These are phyloP conservation scores for Paraescarpia echinospica DNA, from an alignment of 1,140 invertebrate genomes.

Conservation along the genomic window DNA sequence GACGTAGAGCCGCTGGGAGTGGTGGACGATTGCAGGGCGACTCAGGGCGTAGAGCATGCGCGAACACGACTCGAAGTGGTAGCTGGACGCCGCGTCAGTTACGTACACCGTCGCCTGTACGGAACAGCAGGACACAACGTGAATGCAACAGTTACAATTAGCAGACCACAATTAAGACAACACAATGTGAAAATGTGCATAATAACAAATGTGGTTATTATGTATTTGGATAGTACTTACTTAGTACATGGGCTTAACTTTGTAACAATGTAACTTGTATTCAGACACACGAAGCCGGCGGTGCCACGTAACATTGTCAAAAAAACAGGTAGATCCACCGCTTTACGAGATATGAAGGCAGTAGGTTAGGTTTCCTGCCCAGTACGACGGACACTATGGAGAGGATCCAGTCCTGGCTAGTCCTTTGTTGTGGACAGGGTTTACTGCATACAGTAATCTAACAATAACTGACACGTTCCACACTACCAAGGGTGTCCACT, in stretches of 20 bases:
- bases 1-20: slow-evolving; percentile 22
- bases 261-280: no score
- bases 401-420: no score
- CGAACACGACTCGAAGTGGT: slow-evolving; percentile 28
- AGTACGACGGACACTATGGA: no score
- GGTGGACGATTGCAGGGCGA: slow-evolving; percentile 12
- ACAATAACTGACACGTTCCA: no score
- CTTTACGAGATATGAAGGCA: no score
- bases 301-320: no score
- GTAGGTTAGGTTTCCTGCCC: no score
- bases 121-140: background rate
- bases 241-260: no score
- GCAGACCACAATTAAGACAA: background rate
- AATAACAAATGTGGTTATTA: background rate
- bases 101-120: slow-evolving; percentile 16
- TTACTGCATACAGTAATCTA: background rate
- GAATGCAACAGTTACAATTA: background rate
- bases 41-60: slow-evolving; percentile 26
- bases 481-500: background rate
- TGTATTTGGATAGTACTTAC: no score
- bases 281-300: no score
- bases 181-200: background rate
- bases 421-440: no score
- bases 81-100: slow-evolving; percentile 18
- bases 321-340: no score